Conservation (phyloP, 35 echinoderm and acorn worm genomes). For the Heliocidaris tuberculata region DNA sequence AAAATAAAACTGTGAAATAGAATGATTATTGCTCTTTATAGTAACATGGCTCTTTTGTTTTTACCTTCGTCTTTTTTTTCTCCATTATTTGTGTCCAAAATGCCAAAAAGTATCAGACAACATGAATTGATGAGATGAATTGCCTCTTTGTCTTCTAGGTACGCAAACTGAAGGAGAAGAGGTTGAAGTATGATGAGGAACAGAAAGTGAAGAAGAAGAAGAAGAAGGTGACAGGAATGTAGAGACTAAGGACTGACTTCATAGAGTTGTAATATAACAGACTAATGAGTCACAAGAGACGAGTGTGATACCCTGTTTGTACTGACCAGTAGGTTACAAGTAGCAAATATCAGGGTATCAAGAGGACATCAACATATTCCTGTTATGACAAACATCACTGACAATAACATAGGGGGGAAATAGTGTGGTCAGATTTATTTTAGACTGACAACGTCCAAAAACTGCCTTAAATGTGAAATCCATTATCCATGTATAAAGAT, state of each 20-base stretch:
- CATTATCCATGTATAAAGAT: no score
- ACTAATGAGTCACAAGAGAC: background rate
- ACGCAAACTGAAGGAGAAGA: conserved; percentile 37
- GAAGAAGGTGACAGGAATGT: background rate
- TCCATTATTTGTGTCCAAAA: no score
- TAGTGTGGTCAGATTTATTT: no score
- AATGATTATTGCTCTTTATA: no score
- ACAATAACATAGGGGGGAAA: no score
- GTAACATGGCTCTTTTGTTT: no score
- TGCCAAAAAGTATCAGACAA: background rate
- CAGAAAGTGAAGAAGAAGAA: conserved; percentile 34
- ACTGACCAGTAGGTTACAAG: background rate
- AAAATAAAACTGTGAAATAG: no score
- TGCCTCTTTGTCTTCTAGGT: background rate
- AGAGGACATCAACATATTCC: background rate
- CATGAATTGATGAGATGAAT: background rate
- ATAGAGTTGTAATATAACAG: background rate
- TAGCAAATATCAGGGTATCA: background rate
- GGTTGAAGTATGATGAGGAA: conserved; percentile 25
- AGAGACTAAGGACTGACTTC: background rate
- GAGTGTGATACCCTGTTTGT: background rate
- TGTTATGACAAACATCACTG: no score
- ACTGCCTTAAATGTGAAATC: no score
- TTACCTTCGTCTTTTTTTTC: no score
- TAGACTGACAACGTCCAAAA: no score